phyloP scores from a whole-genome alignment of 2,888 invertebrate genomes.

The Electrophaes corylata region DNA sequence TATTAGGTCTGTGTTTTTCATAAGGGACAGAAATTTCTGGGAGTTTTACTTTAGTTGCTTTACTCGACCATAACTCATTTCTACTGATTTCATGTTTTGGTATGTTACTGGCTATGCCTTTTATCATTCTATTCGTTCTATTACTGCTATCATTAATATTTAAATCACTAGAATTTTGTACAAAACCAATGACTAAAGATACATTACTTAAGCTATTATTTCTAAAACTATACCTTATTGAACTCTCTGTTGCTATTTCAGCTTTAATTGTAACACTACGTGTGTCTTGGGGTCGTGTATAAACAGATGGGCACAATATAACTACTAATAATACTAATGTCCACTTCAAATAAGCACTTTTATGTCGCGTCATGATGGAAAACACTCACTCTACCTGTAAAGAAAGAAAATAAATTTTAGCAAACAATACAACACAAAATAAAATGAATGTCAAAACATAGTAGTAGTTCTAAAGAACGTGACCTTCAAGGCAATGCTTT shows the following conservation, averaged over 20 bases:
- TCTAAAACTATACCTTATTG: slow-evolving; percentile 74
- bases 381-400: slow-evolving; percentile 69
- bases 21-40: slow-evolving; percentile 26
- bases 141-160: slow-evolving; percentile 9
- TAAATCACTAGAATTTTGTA: slow-evolving; percentile 35
- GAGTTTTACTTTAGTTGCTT: slow-evolving; percentile 31
- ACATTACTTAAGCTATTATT: slow-evolving; percentile 46
- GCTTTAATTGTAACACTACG: slow-evolving; percentile 52
- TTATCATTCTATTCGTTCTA: slow-evolving; percentile 46
- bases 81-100: slow-evolving; percentile 42
- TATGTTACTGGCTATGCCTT: slow-evolving; percentile 32
- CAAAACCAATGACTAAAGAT: slow-evolving; percentile 52
- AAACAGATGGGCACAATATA: slow-evolving; percentile 63
- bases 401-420: slow-evolving; percentile 26
- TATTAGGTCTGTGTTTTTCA: slow-evolving; percentile 58
- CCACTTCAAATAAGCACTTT: slow-evolving; percentile 73
- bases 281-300: slow-evolving; percentile 69
- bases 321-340: slow-evolving; percentile 75
- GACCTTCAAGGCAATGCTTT: too few relatives aligned
- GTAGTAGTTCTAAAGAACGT: not conserved
- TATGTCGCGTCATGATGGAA: slow-evolving; percentile 70
- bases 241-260: slow-evolving; percentile 60
- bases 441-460: not conserved
- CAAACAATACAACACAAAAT: not conserved
- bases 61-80: slow-evolving; percentile 22